A percentile compares a stretch with the other conserved stretches of the same genome.
These are phyloP conservation scores for Magallana gigas DNA, from an alignment of 1,140 invertebrate species.

Conservation along the genomic window DNA sequence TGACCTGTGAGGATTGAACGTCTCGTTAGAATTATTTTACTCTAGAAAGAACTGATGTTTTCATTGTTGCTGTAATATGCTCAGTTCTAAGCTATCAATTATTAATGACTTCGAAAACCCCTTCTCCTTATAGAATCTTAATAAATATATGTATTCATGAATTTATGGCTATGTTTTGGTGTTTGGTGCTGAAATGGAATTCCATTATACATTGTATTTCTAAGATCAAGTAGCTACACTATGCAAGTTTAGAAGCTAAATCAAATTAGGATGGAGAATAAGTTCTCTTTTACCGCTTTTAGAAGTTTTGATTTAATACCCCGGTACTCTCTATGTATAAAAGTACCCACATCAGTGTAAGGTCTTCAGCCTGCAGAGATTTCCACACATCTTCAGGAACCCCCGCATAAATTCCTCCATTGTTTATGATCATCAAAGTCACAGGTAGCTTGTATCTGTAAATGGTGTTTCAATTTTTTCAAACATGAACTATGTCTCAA, in stretches of 20 bases:
- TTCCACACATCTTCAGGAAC: slow-evolving; percentile 84
- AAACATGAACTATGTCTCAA: background rate
- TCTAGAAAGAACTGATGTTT: background rate
- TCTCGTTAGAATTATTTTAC: background rate
- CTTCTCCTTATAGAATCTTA: no score
- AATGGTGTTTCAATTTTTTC: slow-evolving; percentile 1
- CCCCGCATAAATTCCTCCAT: slow-evolving; percentile 96
- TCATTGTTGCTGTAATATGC: background rate
- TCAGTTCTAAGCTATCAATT: no score
- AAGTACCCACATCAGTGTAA: slow-evolving; percentile 78
- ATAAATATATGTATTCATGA: no score
- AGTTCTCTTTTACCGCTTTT: background rate
- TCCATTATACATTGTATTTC: background rate
- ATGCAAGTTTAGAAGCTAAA: no score
- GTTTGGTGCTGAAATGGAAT: no score
- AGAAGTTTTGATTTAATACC: background rate
- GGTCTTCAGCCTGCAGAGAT: slow-evolving; percentile 81
- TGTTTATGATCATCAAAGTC: slow-evolving; percentile 95
- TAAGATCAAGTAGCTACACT: background rate
- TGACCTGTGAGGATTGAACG: slow-evolving; percentile 81
- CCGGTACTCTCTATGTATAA: background rate
- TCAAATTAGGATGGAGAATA: background rate
- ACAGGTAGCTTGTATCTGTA: slow-evolving; percentile 93
- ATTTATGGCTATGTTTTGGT: no score
- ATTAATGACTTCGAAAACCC: no score